Evolutionary conservation across 2,888 invertebrate species (phyloP).

Genomic region (Hydropsyche betteni): DNA sequence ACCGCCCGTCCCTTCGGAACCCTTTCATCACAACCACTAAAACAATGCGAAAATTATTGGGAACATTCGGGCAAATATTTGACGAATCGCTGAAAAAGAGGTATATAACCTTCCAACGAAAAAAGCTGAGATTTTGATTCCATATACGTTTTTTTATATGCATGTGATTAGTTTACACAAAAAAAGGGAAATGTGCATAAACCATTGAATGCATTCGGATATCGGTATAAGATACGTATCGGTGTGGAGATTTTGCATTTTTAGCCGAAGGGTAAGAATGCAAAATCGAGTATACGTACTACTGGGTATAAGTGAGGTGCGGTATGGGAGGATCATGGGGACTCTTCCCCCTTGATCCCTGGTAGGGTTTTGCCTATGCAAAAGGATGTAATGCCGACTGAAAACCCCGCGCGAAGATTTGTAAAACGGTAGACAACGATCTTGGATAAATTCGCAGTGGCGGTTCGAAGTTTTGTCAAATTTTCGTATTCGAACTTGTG

Average conservation of each 20-base stretch:
- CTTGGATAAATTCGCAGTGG: conserved; percentile 39
- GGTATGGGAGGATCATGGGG: neutral
- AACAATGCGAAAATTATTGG: no score
- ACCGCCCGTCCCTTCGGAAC: conserved; percentile 17
- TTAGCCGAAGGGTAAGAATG: conserved; percentile 27
- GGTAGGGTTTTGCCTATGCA: conserved; percentile 38
- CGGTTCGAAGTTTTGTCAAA: neutral
- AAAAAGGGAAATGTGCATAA: no score
- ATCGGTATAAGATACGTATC: neutral
- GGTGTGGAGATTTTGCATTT: conserved; percentile 36
- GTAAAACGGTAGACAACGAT: conserved; percentile 47
- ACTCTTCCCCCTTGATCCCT: conserved; percentile 32
- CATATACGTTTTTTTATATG: no score
- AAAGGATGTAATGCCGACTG: conserved; percentile 43
- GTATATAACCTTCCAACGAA: no score
- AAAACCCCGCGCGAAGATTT: conserved; percentile 44
- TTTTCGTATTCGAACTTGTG: neutral
- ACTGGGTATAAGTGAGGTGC: no score
- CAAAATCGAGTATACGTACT: no score
- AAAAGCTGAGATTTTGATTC: no score
- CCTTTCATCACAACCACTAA: conserved; percentile 15
- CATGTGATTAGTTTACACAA: no score
- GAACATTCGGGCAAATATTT: no score
- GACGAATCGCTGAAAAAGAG: no score
- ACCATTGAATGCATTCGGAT: no score